Evolutionary conservation across 2,113 vertebrate genomes (phyloP).

Genomic region (Entomyzon cyanotis): DNA sequence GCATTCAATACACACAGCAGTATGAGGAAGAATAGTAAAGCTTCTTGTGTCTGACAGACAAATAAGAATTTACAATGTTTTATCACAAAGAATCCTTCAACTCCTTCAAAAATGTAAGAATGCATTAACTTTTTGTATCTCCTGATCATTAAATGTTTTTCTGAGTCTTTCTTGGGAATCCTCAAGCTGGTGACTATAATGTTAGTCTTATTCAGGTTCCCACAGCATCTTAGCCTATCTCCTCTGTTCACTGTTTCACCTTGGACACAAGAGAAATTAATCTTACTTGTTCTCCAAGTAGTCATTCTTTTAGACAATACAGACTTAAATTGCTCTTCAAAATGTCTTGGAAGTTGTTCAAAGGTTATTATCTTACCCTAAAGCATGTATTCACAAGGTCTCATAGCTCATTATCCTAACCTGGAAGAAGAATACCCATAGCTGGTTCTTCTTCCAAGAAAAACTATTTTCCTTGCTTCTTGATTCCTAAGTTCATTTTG

Average conservation of each 20-base stretch:
- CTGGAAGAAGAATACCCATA: neutral
- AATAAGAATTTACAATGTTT: neutral
- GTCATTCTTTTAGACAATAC: neutral
- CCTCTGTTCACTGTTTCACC: neutral
- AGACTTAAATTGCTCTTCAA: neutral
- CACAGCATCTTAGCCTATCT: neutral
- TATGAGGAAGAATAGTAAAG: neutral
- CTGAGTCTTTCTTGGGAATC: neutral
- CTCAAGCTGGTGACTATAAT: neutral
- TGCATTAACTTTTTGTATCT: neutral
- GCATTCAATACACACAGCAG: neutral
- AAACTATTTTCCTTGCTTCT: neutral
- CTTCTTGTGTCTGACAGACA: neutral
- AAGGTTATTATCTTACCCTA: neutral
- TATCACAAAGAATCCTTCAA: neutral
- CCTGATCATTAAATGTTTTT: neutral
- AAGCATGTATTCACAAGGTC: neutral
- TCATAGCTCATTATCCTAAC: neutral
- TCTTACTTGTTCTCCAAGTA: neutral
- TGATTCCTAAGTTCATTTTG: neutral
- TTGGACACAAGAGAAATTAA: neutral
- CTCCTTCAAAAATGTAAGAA: neutral
- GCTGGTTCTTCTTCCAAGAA: neutral
- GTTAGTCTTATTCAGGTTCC: neutral
- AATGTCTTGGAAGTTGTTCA: neutral